phyloP scores from a whole-genome alignment of 2,888 invertebrate genomes.

The Octodonta nipae region DNA sequence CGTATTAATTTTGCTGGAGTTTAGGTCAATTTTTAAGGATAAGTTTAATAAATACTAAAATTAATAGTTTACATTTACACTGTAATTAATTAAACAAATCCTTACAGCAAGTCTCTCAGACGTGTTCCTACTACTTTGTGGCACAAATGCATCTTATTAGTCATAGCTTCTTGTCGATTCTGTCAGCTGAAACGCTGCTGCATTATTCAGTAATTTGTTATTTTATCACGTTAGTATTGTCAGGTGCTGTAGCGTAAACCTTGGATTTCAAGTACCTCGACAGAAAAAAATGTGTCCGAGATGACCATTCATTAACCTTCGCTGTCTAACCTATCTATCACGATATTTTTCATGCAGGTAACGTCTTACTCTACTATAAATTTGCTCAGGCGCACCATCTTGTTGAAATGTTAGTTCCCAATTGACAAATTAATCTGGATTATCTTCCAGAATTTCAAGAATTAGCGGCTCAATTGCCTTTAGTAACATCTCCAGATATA shows the following conservation, averaged over 20 bases:
- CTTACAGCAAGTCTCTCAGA: background rate
- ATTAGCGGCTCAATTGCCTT: too few species aligned
- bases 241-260: constrained; percentile 1
- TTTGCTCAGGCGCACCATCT: too few species aligned
- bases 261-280: background rate
- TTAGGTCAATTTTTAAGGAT: background rate
- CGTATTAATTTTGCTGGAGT: background rate
- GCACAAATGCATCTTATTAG: background rate
- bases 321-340: too few species aligned
- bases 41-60: too few species aligned
- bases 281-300: too few species aligned
- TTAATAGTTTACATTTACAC: constrained; percentile 1
- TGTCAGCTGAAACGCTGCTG: background rate
- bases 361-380: too few species aligned
- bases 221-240: background rate
- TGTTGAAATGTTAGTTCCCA: too few species aligned
- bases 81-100: background rate
- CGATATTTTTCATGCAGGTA: too few species aligned
- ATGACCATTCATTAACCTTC: too few species aligned
- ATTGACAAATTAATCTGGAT: too few species aligned
- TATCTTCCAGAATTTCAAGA: too few species aligned
- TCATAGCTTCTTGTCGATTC: background rate
- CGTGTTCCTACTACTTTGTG: background rate
- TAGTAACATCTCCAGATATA: too few species aligned
- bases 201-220: background rate